phyloP scores from a whole-genome alignment of 2,113 vertebrate species.

The Podocnemis expansa region DNA sequence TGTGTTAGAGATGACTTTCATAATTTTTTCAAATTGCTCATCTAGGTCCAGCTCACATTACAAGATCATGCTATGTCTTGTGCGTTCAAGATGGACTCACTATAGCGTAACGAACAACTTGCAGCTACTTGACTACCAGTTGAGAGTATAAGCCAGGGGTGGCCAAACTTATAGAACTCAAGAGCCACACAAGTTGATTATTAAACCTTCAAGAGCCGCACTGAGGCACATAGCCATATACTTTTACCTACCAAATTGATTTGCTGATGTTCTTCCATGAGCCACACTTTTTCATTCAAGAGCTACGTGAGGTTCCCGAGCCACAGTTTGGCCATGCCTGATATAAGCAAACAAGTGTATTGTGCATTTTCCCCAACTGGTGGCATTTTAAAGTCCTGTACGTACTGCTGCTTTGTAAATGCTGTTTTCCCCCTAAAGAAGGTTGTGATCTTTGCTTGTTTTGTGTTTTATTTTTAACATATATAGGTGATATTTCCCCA shows the following conservation, averaged over 20 bases:
- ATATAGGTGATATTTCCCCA: background rate
- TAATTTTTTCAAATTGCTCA: background rate
- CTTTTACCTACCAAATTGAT: no score
- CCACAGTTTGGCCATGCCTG: no score
- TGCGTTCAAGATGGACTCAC: background rate
- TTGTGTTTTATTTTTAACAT: background rate
- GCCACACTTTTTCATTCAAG: no score
- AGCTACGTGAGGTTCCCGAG: no score
- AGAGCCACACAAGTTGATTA: no score
- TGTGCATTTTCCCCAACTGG: slow-evolving; percentile 18
- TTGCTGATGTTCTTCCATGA: no score
- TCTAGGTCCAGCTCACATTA: background rate
- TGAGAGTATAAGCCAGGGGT: background rate
- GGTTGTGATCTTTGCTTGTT: background rate
- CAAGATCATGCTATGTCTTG: background rate
- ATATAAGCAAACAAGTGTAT: background rate
- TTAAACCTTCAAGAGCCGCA: no score
- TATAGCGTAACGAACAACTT: background rate
- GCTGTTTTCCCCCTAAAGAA: background rate
- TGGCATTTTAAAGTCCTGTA: background rate
- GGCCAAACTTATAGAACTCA: no score
- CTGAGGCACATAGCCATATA: no score
- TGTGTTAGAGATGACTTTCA: background rate
- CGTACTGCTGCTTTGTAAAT: background rate
- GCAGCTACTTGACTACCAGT: background rate